Conservation (phyloP, 2,797 vertebrate species). For the Fringilla coelebs region DNA sequence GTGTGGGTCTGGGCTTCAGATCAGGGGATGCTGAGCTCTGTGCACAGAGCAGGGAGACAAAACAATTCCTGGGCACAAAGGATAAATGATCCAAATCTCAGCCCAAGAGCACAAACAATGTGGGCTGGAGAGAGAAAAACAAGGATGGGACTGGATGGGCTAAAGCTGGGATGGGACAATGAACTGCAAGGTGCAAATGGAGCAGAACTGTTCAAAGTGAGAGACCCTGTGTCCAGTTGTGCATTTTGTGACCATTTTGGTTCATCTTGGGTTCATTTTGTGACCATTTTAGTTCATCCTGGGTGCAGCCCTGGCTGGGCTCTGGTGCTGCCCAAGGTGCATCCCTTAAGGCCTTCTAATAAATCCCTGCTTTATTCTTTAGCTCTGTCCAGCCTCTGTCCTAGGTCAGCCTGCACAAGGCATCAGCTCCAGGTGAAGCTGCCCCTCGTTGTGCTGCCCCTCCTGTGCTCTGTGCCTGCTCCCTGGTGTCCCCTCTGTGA, state of each 20-base stretch:
- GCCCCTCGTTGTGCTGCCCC: accelerated
- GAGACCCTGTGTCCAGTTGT: too few relatives aligned
- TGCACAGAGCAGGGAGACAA: neutral
- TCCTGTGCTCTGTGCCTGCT: neutral
- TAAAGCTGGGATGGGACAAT: too few relatives aligned
- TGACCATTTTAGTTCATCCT: neutral
- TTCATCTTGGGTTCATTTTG: too few relatives aligned
- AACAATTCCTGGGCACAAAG: neutral
- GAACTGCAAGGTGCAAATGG: too few relatives aligned
- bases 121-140: neutral
- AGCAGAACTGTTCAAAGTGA: too few relatives aligned
- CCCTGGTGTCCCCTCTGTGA: accelerated
- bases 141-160: too few relatives aligned
- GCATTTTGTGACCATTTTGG: too few relatives aligned
- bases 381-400: neutral
- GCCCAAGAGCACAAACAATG: neutral
- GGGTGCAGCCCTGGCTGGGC: neutral
- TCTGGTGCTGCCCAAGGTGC: neutral
- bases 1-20: neutral
- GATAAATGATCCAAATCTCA: neutral
- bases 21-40: neutral
- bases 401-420: neutral
- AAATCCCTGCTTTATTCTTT: neutral
- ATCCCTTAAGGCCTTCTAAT: neutral
- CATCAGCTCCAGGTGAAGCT: neutral